A percentile compares a stretch with the other conserved stretches of the same genome.
These are phyloP conservation scores for Pristionchus japonicus DNA, from an alignment of 2,888 invertebrate species.

Conservation along the genomic window DNA sequence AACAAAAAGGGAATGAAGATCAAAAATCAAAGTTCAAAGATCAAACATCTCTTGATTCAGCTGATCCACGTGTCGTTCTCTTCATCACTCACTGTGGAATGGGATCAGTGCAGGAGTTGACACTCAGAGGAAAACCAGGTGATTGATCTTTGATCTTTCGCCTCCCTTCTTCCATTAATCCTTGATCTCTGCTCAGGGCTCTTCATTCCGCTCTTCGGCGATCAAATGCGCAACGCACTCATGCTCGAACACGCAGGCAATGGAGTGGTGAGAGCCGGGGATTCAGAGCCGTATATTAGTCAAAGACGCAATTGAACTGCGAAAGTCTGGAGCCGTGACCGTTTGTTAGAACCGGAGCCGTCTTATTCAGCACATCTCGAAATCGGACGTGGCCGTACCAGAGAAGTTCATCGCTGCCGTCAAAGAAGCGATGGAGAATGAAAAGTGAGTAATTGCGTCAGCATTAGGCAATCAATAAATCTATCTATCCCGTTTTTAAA, in stretches of 20 bases:
- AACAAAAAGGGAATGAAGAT: too few species aligned
- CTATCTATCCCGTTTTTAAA: background rate
- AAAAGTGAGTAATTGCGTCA: background rate
- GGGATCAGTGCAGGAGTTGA: background rate
- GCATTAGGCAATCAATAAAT: background rate
- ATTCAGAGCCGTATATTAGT: background rate
- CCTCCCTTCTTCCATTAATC: background rate
- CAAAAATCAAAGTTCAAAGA: too few species aligned
- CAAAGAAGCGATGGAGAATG: background rate
- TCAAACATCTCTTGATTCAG: background rate
- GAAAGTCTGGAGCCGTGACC: too few species aligned
- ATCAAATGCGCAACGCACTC: background rate
- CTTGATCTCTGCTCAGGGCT: background rate
- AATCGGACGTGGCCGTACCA: background rate
- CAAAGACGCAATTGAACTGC: background rate
- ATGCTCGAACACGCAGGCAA: slow-evolving; percentile 18
- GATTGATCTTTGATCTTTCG: background rate
- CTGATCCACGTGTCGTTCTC: slow-evolving; percentile 6
- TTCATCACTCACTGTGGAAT: slow-evolving; percentile 18
- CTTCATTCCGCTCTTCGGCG: slow-evolving; percentile 35
- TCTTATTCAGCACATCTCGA: background rate
- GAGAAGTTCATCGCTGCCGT: slow-evolving; percentile 13
- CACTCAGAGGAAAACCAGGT: background rate
- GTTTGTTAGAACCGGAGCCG: background rate
- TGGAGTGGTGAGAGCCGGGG: background rate